These are phyloP conservation scores for Plutomurus gul DNA, from an alignment of 1,140 invertebrate genomes.

Conservation along the genomic window DNA sequence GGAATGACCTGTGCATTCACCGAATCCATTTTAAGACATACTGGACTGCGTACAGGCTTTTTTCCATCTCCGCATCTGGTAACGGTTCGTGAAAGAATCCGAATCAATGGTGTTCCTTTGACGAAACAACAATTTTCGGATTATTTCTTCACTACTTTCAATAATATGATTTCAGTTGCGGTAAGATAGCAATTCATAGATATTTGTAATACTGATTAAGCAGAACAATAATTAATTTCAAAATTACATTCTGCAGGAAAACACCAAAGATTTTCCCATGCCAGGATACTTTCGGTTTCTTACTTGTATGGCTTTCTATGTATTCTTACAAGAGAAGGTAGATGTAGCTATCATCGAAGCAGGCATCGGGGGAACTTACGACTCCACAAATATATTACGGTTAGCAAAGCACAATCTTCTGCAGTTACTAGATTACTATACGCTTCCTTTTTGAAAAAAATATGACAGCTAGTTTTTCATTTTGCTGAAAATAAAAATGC, in stretches of 20 bases:
- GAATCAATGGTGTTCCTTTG: conserved; percentile 82
- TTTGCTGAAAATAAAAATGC: too few species aligned
- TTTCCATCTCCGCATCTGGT: conserved; percentile 95
- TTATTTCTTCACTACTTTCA: conserved; percentile 84
- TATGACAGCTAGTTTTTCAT: too few species aligned
- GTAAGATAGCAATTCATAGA: not conserved
- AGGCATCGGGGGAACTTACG: conserved; percentile 93
- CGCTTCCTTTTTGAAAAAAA: too few species aligned
- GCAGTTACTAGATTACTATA: too few species aligned
- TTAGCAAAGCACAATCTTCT: conserved; percentile 58
- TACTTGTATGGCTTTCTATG: conserved; percentile 86
- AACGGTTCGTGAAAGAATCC: conserved; percentile 88
- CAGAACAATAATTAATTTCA: not conserved
- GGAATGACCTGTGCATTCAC: conserved; percentile 91
- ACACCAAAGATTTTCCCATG: conserved; percentile 69
- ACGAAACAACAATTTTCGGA: conserved; percentile 72
- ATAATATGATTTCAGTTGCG: conserved; percentile 59
- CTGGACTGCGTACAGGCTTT: conserved; percentile 90
- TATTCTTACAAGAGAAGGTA: conserved; percentile 84
- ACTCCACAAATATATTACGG: conserved; percentile 91
- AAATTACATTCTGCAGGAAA: conserved; percentile 59
- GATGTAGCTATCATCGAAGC: conserved; percentile 96
- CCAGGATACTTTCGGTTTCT: conserved; percentile 94
- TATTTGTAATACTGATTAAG: not conserved
- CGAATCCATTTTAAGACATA: conserved; percentile 83